phyloP scores from a whole-genome alignment of 2,888 invertebrate species.

The Eucriotettix oculatus region DNA sequence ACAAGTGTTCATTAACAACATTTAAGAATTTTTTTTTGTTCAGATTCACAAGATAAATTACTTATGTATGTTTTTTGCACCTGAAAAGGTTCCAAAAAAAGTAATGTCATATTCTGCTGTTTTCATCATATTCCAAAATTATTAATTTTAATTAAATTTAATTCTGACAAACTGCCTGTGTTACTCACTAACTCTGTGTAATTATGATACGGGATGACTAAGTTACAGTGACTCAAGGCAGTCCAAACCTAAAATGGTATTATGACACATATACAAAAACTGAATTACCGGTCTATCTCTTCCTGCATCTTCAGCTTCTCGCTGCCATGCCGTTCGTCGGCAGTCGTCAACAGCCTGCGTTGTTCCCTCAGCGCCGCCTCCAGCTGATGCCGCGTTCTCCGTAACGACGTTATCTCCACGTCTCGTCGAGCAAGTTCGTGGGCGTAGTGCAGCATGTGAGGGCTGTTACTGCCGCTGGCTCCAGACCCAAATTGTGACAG shows the following conservation, averaged over 20 bases:
- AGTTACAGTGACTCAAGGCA: no score
- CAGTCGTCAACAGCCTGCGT: slow-evolving; percentile 36
- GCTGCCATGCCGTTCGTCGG: slow-evolving; percentile 33
- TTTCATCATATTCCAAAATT: no score
- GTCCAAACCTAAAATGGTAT: background rate
- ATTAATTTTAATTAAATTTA: no score
- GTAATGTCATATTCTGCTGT: no score
- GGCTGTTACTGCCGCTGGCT: slow-evolving; percentile 28
- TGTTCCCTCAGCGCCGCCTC: slow-evolving; percentile 36
- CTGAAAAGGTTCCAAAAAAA: no score
- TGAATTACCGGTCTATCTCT: slow-evolving; percentile 39
- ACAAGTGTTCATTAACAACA: no score
- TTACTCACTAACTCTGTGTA: no score
- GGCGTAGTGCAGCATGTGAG: slow-evolving; percentile 64
- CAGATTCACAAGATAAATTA: no score
- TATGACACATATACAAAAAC: background rate
- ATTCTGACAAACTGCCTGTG: no score
- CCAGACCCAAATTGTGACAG: background rate
- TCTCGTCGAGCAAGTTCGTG: slow-evolving; percentile 68
- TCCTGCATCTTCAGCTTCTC: slow-evolving; percentile 40
- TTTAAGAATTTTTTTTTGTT: no score
- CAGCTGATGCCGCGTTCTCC: slow-evolving; percentile 47
- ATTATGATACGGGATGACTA: no score
- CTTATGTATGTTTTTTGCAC: no score
- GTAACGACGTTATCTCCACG: slow-evolving; percentile 53